Percentiles rank a stretch among this genome's conserved stretches.
Conservation (phyloP, 2,113 vertebrate genomes). For the Macrotus californicus region DNA sequence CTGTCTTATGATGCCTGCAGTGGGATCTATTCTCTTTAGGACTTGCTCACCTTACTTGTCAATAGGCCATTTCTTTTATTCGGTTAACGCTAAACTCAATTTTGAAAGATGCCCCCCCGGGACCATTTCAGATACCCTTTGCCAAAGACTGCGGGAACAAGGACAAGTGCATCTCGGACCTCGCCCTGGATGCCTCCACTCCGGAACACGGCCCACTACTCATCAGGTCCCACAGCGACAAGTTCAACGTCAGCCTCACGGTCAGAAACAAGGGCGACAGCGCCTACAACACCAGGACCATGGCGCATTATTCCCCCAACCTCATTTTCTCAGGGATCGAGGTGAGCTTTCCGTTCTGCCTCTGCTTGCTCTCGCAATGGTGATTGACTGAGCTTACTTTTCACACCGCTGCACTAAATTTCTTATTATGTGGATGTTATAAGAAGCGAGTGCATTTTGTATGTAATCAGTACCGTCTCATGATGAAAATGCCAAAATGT, state of each 20-base stretch:
- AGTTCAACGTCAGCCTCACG: slow-evolving; percentile 83
- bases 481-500: not conserved
- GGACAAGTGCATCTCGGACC: slow-evolving; percentile 89
- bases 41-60: not conserved
- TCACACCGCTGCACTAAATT: not conserved
- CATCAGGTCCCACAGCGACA: slow-evolving; percentile 85
- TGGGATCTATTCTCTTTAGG: not conserved
- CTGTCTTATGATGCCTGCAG: not conserved
- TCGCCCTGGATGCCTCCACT: slow-evolving; percentile 81
- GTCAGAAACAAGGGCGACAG: slow-evolving; percentile 90
- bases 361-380: not conserved
- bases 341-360: slow-evolving; percentile 77
- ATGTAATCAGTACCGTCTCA: not conserved
- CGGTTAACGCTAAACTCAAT: not conserved
- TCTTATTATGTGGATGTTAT: not conserved
- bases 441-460: not conserved
- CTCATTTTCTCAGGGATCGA: slow-evolving; percentile 93
- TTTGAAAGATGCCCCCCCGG: not conserved
- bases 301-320: slow-evolving; percentile 88
- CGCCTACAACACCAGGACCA: slow-evolving; percentile 93
- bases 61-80: not conserved
- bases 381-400: not conserved
- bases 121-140: slow-evolving; percentile 87
- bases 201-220: slow-evolving; percentile 75
- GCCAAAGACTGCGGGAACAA: slow-evolving; percentile 92